Evolutionary conservation across 1,140 invertebrate species (phyloP), one percentile per base, ranked within the genome.

Genomic region (Acromyrmex heyeri): DNA sequence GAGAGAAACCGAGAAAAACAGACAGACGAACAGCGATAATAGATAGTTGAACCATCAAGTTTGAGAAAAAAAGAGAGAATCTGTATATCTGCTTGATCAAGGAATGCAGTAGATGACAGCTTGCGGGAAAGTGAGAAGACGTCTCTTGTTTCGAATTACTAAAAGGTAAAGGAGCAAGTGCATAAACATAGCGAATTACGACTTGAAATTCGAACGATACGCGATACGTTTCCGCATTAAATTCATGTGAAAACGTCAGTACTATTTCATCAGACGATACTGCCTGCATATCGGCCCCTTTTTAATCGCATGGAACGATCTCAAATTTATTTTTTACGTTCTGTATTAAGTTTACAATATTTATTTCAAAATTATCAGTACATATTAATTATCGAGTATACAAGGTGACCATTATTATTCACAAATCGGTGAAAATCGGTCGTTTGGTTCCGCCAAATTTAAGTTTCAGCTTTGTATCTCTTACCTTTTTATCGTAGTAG

Each of bases 401-500:
- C n/a, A 30, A 3, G 10, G 2, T 7, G 10, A 27, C 3, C 21
- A 27, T 14, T 38, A 21, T 38, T 16, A 3, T 27, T 76, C 27
- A 18, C 48, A 44, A 16, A 14, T 59, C 10, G 1, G 3, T 55
- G 21, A 38, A 34, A 50, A 24, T 24, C n/a, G 2, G 0, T 48
- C 14, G 4, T 44, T 59, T 18, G 67, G 7, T 1, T 67, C 14
- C 10, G 38, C 5, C 24, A 48, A 72, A 61, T 21, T 61, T 18
- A 30, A 73, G 1, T 30, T 82, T 61, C 0, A 0, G 7, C 4
- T 69, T 67, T 72, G 14, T 69, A 44, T 48, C 44, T 89, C 93
- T 95, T 94, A 95, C 96, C 86, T 95, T 79, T 30, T 92, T 92
- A 88, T 96, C 92, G 92, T 97, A 97, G 92, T 97, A 97, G 69